Evolutionary conservation across 2,797 vertebrate genomes (phyloP).

Genomic region (Thalassophryne amazonica): DNA sequence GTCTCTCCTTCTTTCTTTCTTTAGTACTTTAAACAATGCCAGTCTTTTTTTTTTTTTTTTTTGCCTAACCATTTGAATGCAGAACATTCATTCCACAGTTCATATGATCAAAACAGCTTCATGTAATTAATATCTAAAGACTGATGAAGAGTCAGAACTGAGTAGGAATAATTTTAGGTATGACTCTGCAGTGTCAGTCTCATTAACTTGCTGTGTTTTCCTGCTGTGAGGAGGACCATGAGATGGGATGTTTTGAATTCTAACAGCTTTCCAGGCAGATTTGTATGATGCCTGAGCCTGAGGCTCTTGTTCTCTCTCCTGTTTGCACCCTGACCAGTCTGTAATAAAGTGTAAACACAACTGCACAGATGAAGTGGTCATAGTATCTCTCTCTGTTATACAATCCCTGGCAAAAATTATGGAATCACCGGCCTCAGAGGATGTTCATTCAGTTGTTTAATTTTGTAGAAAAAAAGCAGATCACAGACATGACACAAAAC

Average conservation of each 20-base stretch:
- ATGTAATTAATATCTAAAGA: constrained; percentile 38
- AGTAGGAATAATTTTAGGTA: constrained; percentile 16
- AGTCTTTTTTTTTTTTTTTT: not conserved
- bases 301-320: constrained; percentile 18
- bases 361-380: constrained; percentile 13
- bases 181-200: constrained; percentile 31
- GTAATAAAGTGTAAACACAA: not conserved
- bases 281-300: constrained; percentile 45
- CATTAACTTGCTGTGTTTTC: constrained; percentile 32
- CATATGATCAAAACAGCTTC: not conserved
- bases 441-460: too few relatives aligned
- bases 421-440: too few relatives aligned
- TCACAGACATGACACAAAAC: too few relatives aligned
- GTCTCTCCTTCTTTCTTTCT: not conserved
- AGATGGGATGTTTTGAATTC: constrained; percentile 26
- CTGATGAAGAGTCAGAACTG: constrained; percentile 5
- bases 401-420: too few relatives aligned
- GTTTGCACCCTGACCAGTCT: constrained; percentile 27
- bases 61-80: not conserved
- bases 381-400: too few relatives aligned
- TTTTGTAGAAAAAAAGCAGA: too few relatives aligned
- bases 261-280: constrained; percentile 36
- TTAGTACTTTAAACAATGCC: not conserved
- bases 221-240: constrained; percentile 22
- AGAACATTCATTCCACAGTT: not conserved